Conservation (phyloP, 2,113 vertebrate species). For the Myotis davidii region DNA sequence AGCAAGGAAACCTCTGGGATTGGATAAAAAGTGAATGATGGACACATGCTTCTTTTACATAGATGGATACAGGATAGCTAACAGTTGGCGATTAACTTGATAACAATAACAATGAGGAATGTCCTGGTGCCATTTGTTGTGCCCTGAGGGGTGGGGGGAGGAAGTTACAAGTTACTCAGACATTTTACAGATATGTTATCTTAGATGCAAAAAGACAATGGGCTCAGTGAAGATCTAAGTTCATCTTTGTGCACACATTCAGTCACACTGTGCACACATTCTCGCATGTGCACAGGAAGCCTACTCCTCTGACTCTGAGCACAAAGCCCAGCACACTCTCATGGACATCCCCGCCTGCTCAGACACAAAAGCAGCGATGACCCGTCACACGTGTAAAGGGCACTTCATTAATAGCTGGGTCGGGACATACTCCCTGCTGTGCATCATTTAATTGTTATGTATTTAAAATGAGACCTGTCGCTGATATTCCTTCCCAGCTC, state of each 20-base stretch:
- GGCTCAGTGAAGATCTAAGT: too few species aligned
- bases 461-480: constrained; percentile 81
- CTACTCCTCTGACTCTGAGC: constrained; percentile 46
- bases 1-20: too few species aligned
- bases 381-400: constrained; percentile 80
- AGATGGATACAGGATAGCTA: too few species aligned
- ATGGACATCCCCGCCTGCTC: constrained; percentile 61
- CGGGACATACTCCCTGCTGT: constrained; percentile 77
- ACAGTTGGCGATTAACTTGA: too few species aligned
- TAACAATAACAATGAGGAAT: too few species aligned
- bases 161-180: too few species aligned
- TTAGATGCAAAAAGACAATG: too few species aligned
- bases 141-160: too few species aligned
- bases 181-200: too few species aligned
- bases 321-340: constrained; percentile 61
- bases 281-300: neutral
- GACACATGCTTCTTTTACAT: too few species aligned
- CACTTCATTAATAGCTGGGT: constrained; percentile 84
- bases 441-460: constrained; percentile 83
- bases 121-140: too few species aligned
- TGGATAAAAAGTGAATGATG: too few species aligned
- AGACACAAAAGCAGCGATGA: constrained; percentile 65
- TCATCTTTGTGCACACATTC: neutral
- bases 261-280: neutral
- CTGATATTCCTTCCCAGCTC: constrained; percentile 76